Base-by-base conservation (phyloP, 1,140 invertebrate genomes). In the Ips typographus region DNA sequence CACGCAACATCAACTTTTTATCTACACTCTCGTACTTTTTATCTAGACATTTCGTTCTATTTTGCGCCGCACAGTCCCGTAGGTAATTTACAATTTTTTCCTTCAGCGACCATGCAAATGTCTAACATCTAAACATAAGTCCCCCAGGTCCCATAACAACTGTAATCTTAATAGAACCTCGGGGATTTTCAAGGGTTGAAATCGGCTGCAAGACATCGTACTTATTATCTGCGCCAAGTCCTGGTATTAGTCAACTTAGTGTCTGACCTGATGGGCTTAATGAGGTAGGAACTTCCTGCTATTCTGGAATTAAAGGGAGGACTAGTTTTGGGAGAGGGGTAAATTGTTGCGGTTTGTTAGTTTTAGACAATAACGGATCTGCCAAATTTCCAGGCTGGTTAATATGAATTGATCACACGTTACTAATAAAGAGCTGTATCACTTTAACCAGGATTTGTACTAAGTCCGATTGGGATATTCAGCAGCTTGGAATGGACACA, bases 361-460 rank as follows among this genome's bases (percentile, higher is more conserved):
- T 64, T 64, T 8, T n/a, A 52, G 53, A 64, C 61, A 64, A 64
- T 64, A 22, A 22, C 22, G 59, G 22, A 22, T 22, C 61, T 53
- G 39, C 38, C 40, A 41, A 56, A 49, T 65, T 65, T 65, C 52
- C 63, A 65, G 63, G 40, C 63, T 65, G 63, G 52, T 57, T 56
- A 56, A 65, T 65, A 65, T 65, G 55, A 65, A 65, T 56, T 65
- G 22, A 22, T 22, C 22, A 22, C 22, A 22, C 22, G 22, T 22
- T 22, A 22, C 22, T 22, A 22, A 22, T 22, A 22, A 22, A 22
- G 22, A 22, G 22, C 22, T 22, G 22, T 22, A 22, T 22, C 22
- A 22, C 22, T 22, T 22, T 22, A 22, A 22, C 22, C 22, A 22
- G 22, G 22, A 22, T 22, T 22, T 22, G 22, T 22, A 22, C 22